Evolutionary conservation across 2,888 invertebrate genomes (phyloP), one percentile per base, ranked within the genome.

Genomic region (Lomographa bimaculata): DNA sequence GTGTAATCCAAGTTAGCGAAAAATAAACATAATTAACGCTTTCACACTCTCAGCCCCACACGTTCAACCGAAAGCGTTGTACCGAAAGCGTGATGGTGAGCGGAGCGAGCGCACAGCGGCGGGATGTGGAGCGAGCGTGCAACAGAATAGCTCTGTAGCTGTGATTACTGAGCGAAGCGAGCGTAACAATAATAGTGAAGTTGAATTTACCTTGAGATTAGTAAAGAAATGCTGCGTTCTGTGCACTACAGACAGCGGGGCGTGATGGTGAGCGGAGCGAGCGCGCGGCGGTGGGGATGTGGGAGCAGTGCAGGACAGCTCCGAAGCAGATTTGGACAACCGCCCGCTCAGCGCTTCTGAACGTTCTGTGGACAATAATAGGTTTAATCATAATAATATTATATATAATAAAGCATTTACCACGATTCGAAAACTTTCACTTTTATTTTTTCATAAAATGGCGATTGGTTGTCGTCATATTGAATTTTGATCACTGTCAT

Each of bases 141-240:
- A 91, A 57, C 92, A 93, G 60, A 92, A 94, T 68, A 96, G 78
- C 85, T 96, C 96, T 37, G 95, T 94, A 5, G 96, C 95, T 10
- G 95, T n/a, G n/a, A n/a, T n/a, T 18, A n/a, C 1, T 18, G 17
- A 18, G 17, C 17, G 17, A 20, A 20, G 8, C 8, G 4, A 21
- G 8, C 3, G 21, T 21, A 9, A 9, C 21, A 3, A 21, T n/a
- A n/a, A n/a, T n/a, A n/a, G n/a, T 14, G 4, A 4, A 14, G 14
- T 2, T 14, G 14, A 14, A 4, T 14, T 47, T 77, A 93, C 93
- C 89, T 94, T 95, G 33, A 96, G 83, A 60, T 95, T 95, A 51
- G 93, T 93, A 71, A 96, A 95, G 81, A 96, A 96, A 54, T 94
- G 94, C 67, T 95, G 95, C 0, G 96, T 95, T 61, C 94, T 92